Conservation (phyloP, 2,113 vertebrate species). For the Noctilio leporinus region DNA sequence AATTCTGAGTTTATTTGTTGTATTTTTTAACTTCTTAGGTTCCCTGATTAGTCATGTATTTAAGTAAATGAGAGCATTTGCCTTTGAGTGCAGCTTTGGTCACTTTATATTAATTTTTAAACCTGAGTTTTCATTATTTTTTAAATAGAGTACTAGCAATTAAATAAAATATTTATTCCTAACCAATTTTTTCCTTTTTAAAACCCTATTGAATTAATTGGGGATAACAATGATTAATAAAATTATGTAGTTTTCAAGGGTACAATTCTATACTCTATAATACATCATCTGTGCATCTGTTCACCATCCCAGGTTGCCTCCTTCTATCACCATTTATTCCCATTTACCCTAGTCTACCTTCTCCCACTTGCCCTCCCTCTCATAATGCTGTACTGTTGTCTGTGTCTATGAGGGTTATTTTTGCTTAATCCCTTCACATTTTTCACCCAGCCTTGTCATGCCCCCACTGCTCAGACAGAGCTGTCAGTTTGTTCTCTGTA, state of each 20-base stretch:
- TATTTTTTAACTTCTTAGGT: not conserved
- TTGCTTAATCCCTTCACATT: not conserved
- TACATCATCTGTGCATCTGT: not conserved
- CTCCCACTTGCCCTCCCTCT: not conserved
- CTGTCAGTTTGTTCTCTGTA: not conserved
- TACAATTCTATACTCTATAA: not conserved
- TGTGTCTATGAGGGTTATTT: not conserved
- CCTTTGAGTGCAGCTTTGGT: not conserved
- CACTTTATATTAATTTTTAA: not conserved
- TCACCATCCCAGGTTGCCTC: not conserved
- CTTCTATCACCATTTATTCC: not conserved
- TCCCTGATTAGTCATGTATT: not conserved
- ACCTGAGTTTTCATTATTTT: not conserved
- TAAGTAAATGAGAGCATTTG: not conserved
- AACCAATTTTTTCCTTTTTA: not conserved
- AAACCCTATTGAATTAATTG: not conserved
- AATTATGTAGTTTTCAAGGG: not conserved
- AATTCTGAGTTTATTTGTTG: not conserved
- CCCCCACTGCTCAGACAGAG: not conserved
- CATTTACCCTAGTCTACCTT: not conserved
- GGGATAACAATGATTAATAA: not conserved
- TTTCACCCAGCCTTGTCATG: not conserved
- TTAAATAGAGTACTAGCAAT: not conserved
- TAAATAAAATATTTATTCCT: not conserved
- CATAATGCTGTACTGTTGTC: not conserved